A percentile compares a stretch with the other conserved stretches of the same genome.
Conservation (phyloP, 1,140 invertebrate species). For the Pseudobourletiella spinata region DNA sequence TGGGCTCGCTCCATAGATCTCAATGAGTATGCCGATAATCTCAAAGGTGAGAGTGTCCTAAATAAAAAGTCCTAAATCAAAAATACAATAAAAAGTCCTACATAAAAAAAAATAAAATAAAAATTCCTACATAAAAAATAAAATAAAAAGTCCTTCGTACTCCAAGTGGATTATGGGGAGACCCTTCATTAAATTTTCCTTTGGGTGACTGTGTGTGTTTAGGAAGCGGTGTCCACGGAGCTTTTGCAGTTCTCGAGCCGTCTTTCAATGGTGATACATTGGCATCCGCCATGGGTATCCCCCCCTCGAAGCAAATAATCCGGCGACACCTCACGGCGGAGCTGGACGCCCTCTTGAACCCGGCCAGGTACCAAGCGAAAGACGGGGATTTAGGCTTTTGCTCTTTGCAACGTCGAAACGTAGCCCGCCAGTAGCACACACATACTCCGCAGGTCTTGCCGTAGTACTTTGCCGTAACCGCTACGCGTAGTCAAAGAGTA, state of each 20-base stretch:
- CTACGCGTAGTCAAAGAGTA: too few species aligned
- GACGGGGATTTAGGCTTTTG: too few species aligned
- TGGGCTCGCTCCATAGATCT: slow-evolving; percentile 89
- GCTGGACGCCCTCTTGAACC: slow-evolving; percentile 77
- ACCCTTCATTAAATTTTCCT: neutral
- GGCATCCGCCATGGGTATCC: slow-evolving; percentile 77
- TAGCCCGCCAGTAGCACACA: too few species aligned
- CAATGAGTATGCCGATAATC: slow-evolving; percentile 83
- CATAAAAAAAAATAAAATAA: neutral
- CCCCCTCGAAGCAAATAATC: slow-evolving; percentile 85
- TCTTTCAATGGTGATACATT: slow-evolving; percentile 89
- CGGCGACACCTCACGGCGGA: slow-evolving; percentile 79
- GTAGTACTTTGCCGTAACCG: too few species aligned
- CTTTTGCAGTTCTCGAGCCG: slow-evolving; percentile 80
- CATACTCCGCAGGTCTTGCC: too few species aligned
- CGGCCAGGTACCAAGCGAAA: slow-evolving; percentile 69
- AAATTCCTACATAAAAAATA: too few species aligned
- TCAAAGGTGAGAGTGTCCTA: slow-evolving; percentile 73
- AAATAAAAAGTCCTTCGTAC: too few species aligned
- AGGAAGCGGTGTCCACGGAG: slow-evolving; percentile 90
- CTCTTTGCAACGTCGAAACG: too few species aligned
- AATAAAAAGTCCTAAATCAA: too few species aligned
- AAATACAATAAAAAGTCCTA: neutral
- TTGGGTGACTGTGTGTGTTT: slow-evolving; percentile 30
- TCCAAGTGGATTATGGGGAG: too few species aligned